These are phyloP conservation scores for Macrotus californicus DNA, from an alignment of 2,113 vertebrate genomes.

Conservation along the genomic window DNA sequence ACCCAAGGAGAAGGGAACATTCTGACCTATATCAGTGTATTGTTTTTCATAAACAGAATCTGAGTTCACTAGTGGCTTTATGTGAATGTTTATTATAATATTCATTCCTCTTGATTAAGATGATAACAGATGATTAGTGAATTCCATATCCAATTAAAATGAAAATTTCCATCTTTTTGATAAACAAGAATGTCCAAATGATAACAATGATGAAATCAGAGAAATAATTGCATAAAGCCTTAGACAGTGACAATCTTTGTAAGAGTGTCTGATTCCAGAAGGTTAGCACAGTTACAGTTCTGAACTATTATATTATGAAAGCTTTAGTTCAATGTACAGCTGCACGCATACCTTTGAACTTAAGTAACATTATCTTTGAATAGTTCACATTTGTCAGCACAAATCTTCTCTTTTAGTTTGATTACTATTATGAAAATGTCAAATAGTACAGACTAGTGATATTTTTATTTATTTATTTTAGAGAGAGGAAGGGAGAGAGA, in stretches of 20 bases:
- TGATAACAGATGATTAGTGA: slow-evolving; percentile 8
- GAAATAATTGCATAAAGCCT: neutral
- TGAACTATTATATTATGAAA: neutral
- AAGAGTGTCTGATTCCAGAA: neutral
- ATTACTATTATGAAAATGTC: neutral
- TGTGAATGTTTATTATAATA: neutral
- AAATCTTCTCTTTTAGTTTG: neutral
- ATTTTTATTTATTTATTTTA: no score
- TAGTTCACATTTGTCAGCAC: neutral
- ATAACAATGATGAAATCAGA: neutral
- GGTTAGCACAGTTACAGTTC: neutral
- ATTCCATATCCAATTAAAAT: neutral
- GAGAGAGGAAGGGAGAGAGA: no score
- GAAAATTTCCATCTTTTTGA: neutral
- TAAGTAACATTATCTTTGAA: neutral
- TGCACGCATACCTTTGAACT: neutral
- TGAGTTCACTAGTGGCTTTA: neutral
- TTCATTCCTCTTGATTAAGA: neutral
- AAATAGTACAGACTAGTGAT: neutral
- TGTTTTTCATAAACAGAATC: neutral
- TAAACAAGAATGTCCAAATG: slow-evolving; percentile 4
- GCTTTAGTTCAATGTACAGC: neutral
- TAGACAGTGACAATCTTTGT: neutral
- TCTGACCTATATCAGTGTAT: neutral
- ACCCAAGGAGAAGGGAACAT: neutral